phyloP scores from a whole-genome alignment of 2,113 vertebrate species.

The Phyllostomus hastatus region DNA sequence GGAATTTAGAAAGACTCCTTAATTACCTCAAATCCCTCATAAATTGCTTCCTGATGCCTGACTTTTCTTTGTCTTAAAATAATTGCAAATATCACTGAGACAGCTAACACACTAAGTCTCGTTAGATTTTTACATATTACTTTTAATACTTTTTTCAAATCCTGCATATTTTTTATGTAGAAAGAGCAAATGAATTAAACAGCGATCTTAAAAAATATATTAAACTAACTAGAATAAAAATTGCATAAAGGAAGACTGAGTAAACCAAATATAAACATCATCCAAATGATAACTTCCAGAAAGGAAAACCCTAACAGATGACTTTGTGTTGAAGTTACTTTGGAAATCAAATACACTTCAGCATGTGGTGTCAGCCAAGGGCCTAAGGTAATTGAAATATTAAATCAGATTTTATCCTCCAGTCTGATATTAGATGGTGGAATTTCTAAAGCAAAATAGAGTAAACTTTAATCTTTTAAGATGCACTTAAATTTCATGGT shows the following conservation, averaged over 20 bases:
- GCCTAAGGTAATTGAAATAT: constrained; percentile 17
- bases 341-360: constrained; percentile 20
- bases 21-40: constrained; percentile 22
- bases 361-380: not conserved
- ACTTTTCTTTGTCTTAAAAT: constrained; percentile 50
- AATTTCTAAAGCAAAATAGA: constrained; percentile 38
- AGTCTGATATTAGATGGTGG: not conserved
- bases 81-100: constrained; percentile 44
- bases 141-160: constrained; percentile 37
- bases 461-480: not conserved
- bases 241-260: not conserved
- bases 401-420: not conserved
- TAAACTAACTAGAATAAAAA: not conserved
- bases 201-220: constrained; percentile 6
- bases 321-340: not conserved
- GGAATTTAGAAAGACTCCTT: not conserved
- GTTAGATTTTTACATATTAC: constrained; percentile 41
- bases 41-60: constrained; percentile 49
- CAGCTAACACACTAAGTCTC: not conserved
- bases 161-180: not conserved
- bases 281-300: constrained; percentile 11
- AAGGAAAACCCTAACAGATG: not conserved
- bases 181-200: constrained; percentile 31
- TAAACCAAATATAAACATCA: constrained; percentile 27
- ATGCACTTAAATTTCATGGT: not conserved